phyloP scores from a whole-genome alignment of 2,113 vertebrate species.

The Oncorhynchus gorbuscha region DNA sequence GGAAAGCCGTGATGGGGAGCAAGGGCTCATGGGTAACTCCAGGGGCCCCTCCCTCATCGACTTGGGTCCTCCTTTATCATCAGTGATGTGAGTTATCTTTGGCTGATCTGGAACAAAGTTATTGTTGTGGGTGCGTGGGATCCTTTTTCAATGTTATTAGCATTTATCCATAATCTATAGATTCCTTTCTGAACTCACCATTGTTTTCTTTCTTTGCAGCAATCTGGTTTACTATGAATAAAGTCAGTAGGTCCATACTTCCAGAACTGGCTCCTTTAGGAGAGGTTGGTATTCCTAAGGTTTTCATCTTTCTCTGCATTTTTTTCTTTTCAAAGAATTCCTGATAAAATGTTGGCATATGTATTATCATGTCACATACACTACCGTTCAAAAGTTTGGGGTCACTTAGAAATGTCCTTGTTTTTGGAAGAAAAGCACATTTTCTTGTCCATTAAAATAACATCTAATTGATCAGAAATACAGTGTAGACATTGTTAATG shows the following conservation, averaged over 20 bases:
- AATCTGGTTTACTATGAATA: constrained; percentile 90
- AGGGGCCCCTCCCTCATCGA: constrained; percentile 58
- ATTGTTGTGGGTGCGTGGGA: constrained; percentile 24
- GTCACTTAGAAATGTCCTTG: no score
- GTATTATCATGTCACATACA: neutral
- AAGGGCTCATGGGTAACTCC: constrained; percentile 83
- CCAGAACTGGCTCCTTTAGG: constrained; percentile 57
- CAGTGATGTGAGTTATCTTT: constrained; percentile 71
- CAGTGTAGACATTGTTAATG: no score
- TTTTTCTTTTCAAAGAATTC: constrained; percentile 92
- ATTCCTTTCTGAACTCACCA: constrained; percentile 67
- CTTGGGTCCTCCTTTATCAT: constrained; percentile 58
- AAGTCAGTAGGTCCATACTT: constrained; percentile 87
- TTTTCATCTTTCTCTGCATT: constrained; percentile 79
- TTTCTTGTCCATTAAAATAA: no score
- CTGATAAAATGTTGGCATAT: constrained; percentile 57
- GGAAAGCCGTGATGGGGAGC: constrained; percentile 67
- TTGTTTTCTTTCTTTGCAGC: constrained; percentile 77
- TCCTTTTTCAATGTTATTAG: neutral
- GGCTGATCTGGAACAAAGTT: constrained; percentile 64
- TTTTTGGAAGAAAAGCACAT: no score
- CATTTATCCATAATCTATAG: neutral
- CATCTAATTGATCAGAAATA: no score
- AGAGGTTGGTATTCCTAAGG: constrained; percentile 55
- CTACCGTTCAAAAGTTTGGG: no score